phyloP scores from a whole-genome alignment of 2,888 invertebrate species.

The Notocelia uddmanniana region DNA sequence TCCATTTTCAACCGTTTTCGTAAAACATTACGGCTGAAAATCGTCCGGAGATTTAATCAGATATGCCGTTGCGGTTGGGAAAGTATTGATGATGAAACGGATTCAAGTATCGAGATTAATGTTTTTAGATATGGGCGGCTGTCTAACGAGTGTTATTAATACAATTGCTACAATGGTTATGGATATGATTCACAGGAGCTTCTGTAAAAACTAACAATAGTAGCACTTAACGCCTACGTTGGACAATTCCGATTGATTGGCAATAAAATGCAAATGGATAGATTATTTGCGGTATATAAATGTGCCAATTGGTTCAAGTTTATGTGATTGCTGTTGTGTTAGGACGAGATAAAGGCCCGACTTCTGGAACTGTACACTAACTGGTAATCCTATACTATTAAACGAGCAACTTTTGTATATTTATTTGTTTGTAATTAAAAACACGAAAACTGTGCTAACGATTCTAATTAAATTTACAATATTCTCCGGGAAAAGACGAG shows the following conservation, averaged over 20 bases:
- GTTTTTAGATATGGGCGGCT: conserved; percentile 41
- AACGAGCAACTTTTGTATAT: too few relatives aligned
- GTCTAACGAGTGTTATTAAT: conserved; percentile 51
- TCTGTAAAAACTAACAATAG: conserved; percentile 46
- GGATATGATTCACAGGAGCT: conserved; percentile 52
- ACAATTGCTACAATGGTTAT: conserved; percentile 51
- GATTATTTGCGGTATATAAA: conserved; percentile 17
- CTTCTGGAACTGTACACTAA: conserved; percentile 1
- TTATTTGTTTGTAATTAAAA: too few relatives aligned
- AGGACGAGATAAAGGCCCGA: conserved; percentile 7
- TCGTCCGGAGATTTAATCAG: not conserved
- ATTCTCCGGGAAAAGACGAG: too few relatives aligned
- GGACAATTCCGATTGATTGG: conserved; percentile 30
- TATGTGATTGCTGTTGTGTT: conserved; percentile 16
- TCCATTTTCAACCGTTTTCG: conserved; percentile 28
- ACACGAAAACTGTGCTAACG: too few relatives aligned
- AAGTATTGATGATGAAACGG: conserved; percentile 36
- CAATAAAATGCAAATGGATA: conserved; percentile 34
- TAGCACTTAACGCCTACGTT: conserved; percentile 34
- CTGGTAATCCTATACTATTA: too few relatives aligned
- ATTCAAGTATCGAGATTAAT: conserved; percentile 46
- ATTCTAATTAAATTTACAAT: too few relatives aligned
- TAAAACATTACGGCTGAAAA: conserved; percentile 3
- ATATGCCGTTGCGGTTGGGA: conserved; percentile 17
- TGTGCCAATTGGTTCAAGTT: conserved; percentile 14